phyloP scores from a whole-genome alignment of 2,113 vertebrate species.

The Centropus bengalensis region DNA sequence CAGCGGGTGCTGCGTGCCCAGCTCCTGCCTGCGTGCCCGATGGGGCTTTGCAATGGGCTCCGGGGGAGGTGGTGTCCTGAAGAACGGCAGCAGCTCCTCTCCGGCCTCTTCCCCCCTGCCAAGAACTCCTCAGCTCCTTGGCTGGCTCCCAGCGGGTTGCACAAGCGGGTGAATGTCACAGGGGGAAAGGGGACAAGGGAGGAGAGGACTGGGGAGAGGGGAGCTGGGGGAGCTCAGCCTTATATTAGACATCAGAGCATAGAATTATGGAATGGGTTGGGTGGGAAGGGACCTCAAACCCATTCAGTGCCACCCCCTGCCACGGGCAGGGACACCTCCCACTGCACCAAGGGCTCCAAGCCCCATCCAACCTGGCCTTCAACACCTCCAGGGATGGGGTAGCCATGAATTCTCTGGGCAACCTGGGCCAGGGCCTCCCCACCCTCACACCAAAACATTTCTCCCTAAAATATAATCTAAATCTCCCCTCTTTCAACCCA shows the following conservation, averaged over 20 bases:
- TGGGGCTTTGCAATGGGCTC: background rate
- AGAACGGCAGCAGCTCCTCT: background rate
- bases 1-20: background rate
- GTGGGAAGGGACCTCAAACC: no score
- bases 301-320: no score
- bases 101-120: background rate
- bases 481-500: no score
- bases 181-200: background rate
- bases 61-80: background rate
- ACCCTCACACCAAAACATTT: no score
- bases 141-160: background rate
- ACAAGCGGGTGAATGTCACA: background rate
- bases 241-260: background rate
- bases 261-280: no score
- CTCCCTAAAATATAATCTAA: no score
- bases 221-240: background rate
- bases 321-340: no score
- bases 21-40: background rate
- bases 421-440: no score
- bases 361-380: no score
- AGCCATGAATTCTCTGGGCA: no score
- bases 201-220: background rate
- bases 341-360: no score
- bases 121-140: background rate
- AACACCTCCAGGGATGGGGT: no score